Percentiles rank a stretch among this genome's conserved stretches.
Evolutionary conservation across 2,113 vertebrate genomes (phyloP).

Genomic region (Raphicerus campestris): DNA sequence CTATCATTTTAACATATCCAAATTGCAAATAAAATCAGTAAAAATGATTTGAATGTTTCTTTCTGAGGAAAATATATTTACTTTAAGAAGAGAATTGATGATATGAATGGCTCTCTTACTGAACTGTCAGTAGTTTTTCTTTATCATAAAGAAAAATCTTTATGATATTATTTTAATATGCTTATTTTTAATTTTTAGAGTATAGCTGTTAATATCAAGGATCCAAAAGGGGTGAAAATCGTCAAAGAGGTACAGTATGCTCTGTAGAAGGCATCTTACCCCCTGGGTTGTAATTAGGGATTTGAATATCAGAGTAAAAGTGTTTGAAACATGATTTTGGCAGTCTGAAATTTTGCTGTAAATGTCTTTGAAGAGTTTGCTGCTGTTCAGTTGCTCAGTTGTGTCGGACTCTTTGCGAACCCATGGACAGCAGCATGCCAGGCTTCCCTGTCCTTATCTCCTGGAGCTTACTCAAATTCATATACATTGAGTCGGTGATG

Average conservation of each 20-base stretch:
- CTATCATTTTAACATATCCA: not conserved
- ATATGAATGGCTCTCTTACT: not conserved
- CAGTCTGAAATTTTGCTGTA: not conserved
- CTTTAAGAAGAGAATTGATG: not conserved
- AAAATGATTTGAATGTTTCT: slow-evolving; percentile 18
- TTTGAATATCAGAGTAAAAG: not conserved
- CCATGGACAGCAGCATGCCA: not conserved
- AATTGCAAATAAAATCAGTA: slow-evolving; percentile 34
- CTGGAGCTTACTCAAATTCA: not conserved
- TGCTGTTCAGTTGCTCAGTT: not conserved
- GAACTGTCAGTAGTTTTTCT: not conserved
- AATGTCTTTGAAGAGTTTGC: not conserved
- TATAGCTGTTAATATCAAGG: slow-evolving; percentile 92
- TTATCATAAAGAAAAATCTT: not conserved
- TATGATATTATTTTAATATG: slow-evolving; percentile 31
- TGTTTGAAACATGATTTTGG: slow-evolving; percentile 22
- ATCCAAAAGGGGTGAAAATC: slow-evolving; percentile 86
- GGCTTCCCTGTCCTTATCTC: not conserved
- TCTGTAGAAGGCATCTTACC: not conserved
- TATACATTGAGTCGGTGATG: not conserved
- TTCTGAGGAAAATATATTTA: not conserved
- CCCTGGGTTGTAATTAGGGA: not conserved
- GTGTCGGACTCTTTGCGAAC: not conserved
- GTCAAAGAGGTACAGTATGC: slow-evolving; percentile 86
- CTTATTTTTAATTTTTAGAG: slow-evolving; percentile 83